These are phyloP conservation scores for Cyrtodaria siliqua DNA, from an alignment of 2,888 invertebrate genomes.

Conservation along the genomic window DNA sequence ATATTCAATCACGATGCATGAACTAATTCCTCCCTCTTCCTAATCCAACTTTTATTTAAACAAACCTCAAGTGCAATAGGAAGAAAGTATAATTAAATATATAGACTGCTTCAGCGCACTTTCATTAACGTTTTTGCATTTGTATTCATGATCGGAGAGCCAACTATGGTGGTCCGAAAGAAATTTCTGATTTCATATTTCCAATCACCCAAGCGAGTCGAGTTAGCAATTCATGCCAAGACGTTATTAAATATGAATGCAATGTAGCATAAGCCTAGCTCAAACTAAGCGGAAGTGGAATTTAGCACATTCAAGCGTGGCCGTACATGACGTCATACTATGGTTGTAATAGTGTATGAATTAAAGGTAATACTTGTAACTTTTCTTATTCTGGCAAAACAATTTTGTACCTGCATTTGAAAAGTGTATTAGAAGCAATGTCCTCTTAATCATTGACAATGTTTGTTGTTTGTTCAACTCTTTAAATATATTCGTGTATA, in stretches of 20 bases:
- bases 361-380: too few relatives aligned
- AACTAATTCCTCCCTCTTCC: too few relatives aligned
- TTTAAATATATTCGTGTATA: too few relatives aligned
- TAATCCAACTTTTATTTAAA: neutral
- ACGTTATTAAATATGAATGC: slow-evolving; percentile 56
- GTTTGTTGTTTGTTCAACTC: too few relatives aligned
- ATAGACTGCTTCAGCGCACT: slow-evolving; percentile 50
- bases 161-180: slow-evolving; percentile 48
- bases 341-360: slow-evolving; percentile 1
- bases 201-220: slow-evolving; percentile 36
- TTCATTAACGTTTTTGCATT: slow-evolving; percentile 57
- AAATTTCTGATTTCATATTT: slow-evolving; percentile 36
- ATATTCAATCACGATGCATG: too few relatives aligned
- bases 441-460: too few relatives aligned
- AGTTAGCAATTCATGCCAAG: slow-evolving; percentile 36
- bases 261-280: slow-evolving; percentile 53
- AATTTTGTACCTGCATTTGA: too few relatives aligned
- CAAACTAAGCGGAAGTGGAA: slow-evolving; percentile 57
- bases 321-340: slow-evolving; percentile 44
- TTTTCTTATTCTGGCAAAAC: too few relatives aligned
- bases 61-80: slow-evolving; percentile 20
- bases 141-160: slow-evolving; percentile 38
- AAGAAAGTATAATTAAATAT: slow-evolving; percentile 62
- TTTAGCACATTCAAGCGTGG: slow-evolving; percentile 46
- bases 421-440: too few relatives aligned